phyloP scores from a whole-genome alignment of 1,140 invertebrate genomes.

The Pachyrhynchus sulphureomaculatus region DNA sequence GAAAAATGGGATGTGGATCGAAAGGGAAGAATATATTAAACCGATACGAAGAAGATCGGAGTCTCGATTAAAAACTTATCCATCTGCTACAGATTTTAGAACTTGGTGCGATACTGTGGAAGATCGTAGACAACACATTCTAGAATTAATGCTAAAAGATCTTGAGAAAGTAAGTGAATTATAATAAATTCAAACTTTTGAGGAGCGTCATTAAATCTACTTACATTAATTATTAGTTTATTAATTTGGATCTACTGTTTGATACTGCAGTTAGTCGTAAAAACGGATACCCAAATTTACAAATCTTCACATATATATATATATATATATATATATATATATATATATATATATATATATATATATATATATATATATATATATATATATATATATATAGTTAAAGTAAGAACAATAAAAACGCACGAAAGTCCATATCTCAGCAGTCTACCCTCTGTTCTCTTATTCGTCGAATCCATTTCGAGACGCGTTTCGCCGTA shows the following conservation, averaged over 20 bases:
- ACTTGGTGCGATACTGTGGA: conserved; percentile 37
- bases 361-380: too few species aligned
- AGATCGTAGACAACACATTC: conserved; percentile 43
- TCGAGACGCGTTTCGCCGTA: too few species aligned
- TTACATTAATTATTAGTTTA: too few species aligned
- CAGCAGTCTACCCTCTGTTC: too few species aligned
- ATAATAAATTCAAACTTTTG: background rate
- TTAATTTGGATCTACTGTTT: background rate
- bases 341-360: too few species aligned
- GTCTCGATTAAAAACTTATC: conserved; percentile 41
- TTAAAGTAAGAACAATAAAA: too few species aligned
- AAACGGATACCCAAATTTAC: too few species aligned
- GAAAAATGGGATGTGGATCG: conserved; percentile 33
- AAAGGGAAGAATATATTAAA: conserved; percentile 25
- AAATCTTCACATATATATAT: too few species aligned
- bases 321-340: too few species aligned
- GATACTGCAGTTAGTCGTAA: background rate
- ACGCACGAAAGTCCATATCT: too few species aligned
- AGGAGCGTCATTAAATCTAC: background rate
- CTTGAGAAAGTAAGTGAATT: conserved; percentile 26
- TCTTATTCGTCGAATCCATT: too few species aligned
- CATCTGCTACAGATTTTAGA: conserved; percentile 39
- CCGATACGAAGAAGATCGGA: conserved; percentile 37
- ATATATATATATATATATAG: too few species aligned
- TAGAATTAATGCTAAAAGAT: conserved; percentile 37